Percentiles rank a stretch among this genome's conserved stretches.
Conservation (phyloP, 2,797 vertebrate species). For the Chaetodon trifasciatus region DNA sequence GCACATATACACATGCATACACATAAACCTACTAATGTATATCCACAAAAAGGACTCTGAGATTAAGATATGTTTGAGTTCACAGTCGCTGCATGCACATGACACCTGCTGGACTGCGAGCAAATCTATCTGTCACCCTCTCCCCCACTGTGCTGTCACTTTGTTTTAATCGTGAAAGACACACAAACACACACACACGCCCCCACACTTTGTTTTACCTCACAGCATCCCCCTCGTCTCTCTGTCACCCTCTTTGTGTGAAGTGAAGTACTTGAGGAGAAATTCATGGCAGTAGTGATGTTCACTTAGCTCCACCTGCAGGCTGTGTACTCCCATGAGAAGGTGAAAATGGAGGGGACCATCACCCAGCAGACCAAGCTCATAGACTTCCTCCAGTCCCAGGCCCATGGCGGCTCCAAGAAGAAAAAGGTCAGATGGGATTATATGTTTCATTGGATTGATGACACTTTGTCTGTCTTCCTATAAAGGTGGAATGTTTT, state of each 20-base stretch:
- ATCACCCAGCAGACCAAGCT: constrained; percentile 99
- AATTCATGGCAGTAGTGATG: constrained; percentile 84
- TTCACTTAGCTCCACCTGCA: constrained; percentile 86
- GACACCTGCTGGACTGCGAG: constrained; percentile 66
- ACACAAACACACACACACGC: constrained; percentile 4
- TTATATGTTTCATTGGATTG: background rate
- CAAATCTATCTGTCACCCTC: constrained; percentile 69
- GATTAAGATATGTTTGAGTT: constrained; percentile 81
- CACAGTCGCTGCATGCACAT: constrained; percentile 2
- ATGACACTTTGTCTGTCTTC: background rate
- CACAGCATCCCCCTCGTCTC: constrained; percentile 24
- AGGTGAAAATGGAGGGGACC: constrained; percentile 99
- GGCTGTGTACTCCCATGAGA: constrained; percentile 99
- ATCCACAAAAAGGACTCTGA: constrained; percentile 59
- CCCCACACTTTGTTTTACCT: constrained; percentile 19
- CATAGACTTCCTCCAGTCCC: constrained; percentile 98
- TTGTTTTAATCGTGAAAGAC: constrained; percentile 12
- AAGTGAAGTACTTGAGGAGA: constrained; percentile 74
- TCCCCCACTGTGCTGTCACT: constrained; percentile 29
- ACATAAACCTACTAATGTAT: background rate
- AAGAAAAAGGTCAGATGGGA: constrained; percentile 91
- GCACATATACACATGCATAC: constrained; percentile 18
- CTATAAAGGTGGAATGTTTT: background rate
- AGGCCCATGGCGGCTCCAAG: constrained; percentile 97
- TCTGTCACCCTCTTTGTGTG: constrained; percentile 65